A percentile compares a stretch with the other conserved stretches of the same genome.
These are phyloP conservation scores for Zelostemma sp. DNA, from an alignment of 1,140 invertebrate species.

Conservation along the genomic window DNA sequence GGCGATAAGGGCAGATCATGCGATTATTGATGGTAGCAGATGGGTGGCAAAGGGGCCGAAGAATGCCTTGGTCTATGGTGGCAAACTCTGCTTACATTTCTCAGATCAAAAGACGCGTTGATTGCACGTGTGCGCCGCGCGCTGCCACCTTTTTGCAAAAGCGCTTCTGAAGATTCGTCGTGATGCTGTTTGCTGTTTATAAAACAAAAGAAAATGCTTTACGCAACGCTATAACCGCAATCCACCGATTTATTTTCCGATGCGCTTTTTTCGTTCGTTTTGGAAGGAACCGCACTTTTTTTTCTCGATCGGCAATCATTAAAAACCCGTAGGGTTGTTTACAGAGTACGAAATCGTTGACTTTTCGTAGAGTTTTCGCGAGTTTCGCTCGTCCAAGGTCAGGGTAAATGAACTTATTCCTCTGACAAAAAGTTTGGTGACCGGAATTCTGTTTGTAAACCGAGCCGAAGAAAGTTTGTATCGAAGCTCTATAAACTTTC, in stretches of 20 bases:
- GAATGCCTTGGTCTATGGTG: constrained; percentile 17
- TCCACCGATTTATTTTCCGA: constrained; percentile 6
- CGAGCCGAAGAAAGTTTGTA: constrained; percentile 30
- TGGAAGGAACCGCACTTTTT: neutral
- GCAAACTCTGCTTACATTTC: constrained; percentile 46
- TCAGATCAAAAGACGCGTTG: constrained; percentile 58
- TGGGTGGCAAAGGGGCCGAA: neutral
- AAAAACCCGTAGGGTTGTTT: too few relatives aligned
- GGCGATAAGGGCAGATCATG: too few relatives aligned
- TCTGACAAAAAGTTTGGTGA: constrained; percentile 35
- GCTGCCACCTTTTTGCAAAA: constrained; percentile 12
- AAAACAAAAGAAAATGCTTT: constrained; percentile 55
- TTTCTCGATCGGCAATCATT: neutral
- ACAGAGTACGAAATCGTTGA: too few relatives aligned
- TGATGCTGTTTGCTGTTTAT: constrained; percentile 52
- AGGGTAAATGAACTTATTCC: constrained; percentile 39
- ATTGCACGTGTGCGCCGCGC: constrained; percentile 47
- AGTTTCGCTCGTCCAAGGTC: constrained; percentile 38
- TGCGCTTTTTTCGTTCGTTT: neutral
- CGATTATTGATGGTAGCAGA: neutral
- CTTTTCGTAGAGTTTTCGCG: too few relatives aligned
- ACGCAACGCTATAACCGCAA: constrained; percentile 25
- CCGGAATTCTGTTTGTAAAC: constrained; percentile 23
- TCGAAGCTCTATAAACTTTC: constrained; percentile 32
- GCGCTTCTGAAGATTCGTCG: constrained; percentile 11